phyloP scores from a whole-genome alignment of 2,888 invertebrate genomes.

The Brachyptera risi region DNA sequence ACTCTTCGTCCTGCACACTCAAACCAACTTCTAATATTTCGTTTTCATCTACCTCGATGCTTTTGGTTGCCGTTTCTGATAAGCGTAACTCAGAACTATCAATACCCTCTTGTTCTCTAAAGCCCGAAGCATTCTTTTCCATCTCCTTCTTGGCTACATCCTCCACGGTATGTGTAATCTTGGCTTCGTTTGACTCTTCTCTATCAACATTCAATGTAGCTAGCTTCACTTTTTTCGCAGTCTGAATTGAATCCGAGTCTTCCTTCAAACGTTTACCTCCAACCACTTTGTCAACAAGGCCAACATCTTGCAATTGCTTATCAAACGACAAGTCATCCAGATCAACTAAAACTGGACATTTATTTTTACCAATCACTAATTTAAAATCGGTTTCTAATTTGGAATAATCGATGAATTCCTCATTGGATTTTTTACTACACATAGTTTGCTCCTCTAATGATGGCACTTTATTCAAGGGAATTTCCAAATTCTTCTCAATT shows the following conservation, averaged over 20 bases:
- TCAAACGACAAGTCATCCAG: too few relatives aligned
- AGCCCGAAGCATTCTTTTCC: too few relatives aligned
- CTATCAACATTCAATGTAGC: background rate
- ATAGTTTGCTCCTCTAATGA: too few relatives aligned
- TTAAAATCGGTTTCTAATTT: background rate
- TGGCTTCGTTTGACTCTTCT: too few relatives aligned
- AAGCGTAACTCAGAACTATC: too few relatives aligned
- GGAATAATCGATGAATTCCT: background rate
- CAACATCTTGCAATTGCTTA: too few relatives aligned
- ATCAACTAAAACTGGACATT: background rate
- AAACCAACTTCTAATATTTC: background rate
- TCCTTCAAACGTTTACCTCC: background rate
- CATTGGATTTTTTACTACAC: background rate
- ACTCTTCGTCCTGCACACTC: background rate
- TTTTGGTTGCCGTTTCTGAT: too few relatives aligned
- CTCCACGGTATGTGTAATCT: too few relatives aligned
- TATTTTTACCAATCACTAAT: background rate
- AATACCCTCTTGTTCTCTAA: too few relatives aligned
- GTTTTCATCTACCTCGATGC: background rate
- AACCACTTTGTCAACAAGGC: background rate
- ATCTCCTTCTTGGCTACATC: background rate
- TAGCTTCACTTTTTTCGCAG: background rate
- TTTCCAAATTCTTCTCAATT: too few relatives aligned
- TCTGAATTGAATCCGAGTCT: background rate
- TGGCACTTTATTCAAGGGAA: too few relatives aligned